Conservation (phyloP, 1,140 invertebrate genomes). For the Drosophila sulfurigaster region DNA sequence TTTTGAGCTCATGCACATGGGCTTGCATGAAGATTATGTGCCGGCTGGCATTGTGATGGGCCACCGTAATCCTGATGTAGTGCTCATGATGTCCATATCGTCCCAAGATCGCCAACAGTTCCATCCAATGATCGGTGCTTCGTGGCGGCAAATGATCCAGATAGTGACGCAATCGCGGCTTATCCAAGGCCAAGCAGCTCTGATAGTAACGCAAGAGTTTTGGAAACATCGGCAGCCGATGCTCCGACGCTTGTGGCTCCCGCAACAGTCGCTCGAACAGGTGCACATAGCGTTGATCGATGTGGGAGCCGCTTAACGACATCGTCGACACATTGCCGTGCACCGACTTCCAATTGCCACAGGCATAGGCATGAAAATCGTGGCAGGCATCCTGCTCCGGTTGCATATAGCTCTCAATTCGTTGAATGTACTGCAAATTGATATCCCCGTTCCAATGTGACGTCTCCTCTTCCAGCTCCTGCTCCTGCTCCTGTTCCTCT, state of each 20-base stretch:
- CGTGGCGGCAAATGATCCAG: constrained; percentile 40
- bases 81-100: constrained; percentile 65
- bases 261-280: constrained; percentile 40
- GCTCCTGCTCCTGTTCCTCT: neutral
- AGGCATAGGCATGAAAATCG: constrained; percentile 95
- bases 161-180: constrained; percentile 45
- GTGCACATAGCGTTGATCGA: constrained; percentile 52
- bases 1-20: constrained; percentile 55
- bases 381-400: constrained; percentile 91
- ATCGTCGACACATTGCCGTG: constrained; percentile 60
- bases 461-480: neutral
- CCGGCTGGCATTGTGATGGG: constrained; percentile 57
- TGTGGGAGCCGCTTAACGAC: constrained; percentile 47
- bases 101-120: constrained; percentile 56
- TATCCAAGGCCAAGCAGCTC: constrained; percentile 38
- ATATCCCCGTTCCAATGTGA: constrained; percentile 38
- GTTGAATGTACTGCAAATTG: constrained; percentile 53
- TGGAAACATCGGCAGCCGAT: constrained; percentile 38
- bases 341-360: constrained; percentile 91
- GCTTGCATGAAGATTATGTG: constrained; percentile 61
- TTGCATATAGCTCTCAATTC: constrained; percentile 89
- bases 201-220: constrained; percentile 60
- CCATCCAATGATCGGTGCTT: constrained; percentile 42
- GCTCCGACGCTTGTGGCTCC: constrained; percentile 20
- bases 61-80: constrained; percentile 53